Evolutionary conservation across 1,140 invertebrate species (phyloP).

Genomic region (Drosophila malerkotliana): DNA sequence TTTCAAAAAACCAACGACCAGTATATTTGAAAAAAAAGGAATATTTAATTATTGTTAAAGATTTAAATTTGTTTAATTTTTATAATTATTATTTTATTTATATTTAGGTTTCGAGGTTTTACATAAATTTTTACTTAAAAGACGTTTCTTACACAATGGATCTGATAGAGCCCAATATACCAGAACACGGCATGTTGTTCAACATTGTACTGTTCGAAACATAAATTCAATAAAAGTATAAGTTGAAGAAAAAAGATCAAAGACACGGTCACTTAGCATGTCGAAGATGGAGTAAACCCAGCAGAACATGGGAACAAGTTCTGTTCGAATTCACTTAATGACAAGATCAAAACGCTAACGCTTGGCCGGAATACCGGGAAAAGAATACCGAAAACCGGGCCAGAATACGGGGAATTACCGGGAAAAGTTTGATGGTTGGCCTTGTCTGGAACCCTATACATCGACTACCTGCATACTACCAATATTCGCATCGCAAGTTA

Average conservation of each 20-base stretch:
- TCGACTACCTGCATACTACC: constrained; percentile 63
- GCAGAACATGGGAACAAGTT: constrained; percentile 54
- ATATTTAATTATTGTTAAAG: too few relatives aligned
- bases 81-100: too few relatives aligned
- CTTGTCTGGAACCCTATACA: neutral
- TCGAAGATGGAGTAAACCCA: constrained; percentile 2
- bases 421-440: neutral
- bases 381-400: too few relatives aligned
- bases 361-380: constrained; percentile 30
- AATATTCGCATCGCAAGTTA: constrained; percentile 61
- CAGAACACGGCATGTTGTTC: constrained; percentile 76
- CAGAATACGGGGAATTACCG: neutral
- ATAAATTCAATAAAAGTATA: neutral
- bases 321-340: constrained; percentile 80
- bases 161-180: constrained; percentile 41
- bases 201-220: constrained; percentile 6
- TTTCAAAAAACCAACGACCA: too few relatives aligned
- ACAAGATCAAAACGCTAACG: constrained; percentile 80
- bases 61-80: too few relatives aligned
- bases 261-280: constrained; percentile 73
- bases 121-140: too few relatives aligned
- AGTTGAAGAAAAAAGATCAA: constrained; percentile 14
- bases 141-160: too few relatives aligned
- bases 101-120: too few relatives aligned
- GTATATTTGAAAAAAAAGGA: too few relatives aligned